Percentiles rank a stretch among this genome's conserved stretches.
Conservation (phyloP, 2,888 invertebrate genomes). For the Andrena flavipes region DNA sequence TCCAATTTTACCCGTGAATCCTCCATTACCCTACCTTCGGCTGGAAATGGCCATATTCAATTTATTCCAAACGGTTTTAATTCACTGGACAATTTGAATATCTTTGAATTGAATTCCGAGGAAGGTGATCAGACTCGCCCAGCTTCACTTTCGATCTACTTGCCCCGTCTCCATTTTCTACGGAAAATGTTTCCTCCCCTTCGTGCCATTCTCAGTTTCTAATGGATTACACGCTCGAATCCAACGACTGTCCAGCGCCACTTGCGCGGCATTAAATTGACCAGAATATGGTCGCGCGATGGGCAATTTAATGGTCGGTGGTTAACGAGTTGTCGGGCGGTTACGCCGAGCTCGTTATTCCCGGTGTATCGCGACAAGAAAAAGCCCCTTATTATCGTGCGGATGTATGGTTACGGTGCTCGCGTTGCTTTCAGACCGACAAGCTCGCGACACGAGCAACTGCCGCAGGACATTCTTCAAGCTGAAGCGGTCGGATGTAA, state of each 20-base stretch:
- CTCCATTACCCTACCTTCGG: not conserved
- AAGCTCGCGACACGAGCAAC: conserved; percentile 86
- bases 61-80: conserved; percentile 1
- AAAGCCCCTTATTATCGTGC: conserved; percentile 48
- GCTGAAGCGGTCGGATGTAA: conserved; percentile 87
- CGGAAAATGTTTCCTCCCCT: too few relatives aligned
- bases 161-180: too few relatives aligned
- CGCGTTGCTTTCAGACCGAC: conserved; percentile 86
- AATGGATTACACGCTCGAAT: too few relatives aligned
- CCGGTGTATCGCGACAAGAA: conserved; percentile 10
- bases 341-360: conserved; percentile 30
- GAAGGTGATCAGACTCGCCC: too few relatives aligned
- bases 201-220: too few relatives aligned
- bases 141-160: too few relatives aligned
- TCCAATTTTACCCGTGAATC: conserved; percentile 15
- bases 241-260: not conserved
- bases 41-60: not conserved
- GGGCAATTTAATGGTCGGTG: conserved; percentile 32
- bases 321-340: conserved; percentile 39
- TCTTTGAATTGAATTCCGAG: conserved; percentile 2
- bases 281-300: not conserved
- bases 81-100: not conserved
- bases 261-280: conserved; percentile 40
- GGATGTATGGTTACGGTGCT: not conserved
- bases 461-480: conserved; percentile 86